These are phyloP conservation scores for Montipora sp. DNA, from an alignment of 64 coral and sea anemone species.

Conservation along the genomic window DNA sequence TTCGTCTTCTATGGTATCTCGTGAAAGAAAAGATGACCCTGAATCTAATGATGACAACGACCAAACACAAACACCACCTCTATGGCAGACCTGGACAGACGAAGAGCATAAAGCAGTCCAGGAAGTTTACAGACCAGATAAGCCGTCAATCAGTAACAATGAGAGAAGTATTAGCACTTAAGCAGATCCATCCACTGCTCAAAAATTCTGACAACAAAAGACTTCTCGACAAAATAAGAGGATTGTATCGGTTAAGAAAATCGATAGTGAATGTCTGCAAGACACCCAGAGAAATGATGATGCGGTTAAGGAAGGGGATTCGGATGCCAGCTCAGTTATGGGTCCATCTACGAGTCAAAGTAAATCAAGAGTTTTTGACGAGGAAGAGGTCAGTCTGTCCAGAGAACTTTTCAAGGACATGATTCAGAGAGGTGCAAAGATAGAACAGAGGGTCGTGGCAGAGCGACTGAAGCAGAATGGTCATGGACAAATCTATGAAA, in stretches of 20 bases:
- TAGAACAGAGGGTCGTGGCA: neutral
- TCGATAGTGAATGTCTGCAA: neutral
- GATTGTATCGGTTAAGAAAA: slow-evolving; percentile 6
- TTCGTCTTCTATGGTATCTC: neutral
- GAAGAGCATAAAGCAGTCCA: slow-evolving; percentile 1
- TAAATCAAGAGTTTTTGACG: slow-evolving; percentile 7
- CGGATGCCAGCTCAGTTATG: neutral
- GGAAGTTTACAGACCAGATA: slow-evolving; percentile 11
- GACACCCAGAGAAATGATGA: neutral
- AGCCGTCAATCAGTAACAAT: neutral
- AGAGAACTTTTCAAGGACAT: slow-evolving; percentile 13
- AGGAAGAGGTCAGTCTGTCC: neutral
- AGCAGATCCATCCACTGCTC: neutral
- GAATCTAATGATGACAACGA: neutral
- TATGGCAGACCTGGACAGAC: neutral
- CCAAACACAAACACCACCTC: neutral
- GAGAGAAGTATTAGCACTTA: neutral
- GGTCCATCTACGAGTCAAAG: neutral
- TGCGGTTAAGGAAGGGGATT: too few relatives aligned
- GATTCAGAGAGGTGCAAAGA: neutral
- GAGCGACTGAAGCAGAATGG: neutral
- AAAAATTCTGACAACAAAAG: neutral
- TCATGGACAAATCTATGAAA: neutral
- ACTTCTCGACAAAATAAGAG: slow-evolving; percentile 9
- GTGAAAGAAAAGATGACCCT: neutral